Base-by-base conservation (phyloP, 2,113 vertebrate genomes). In the Peromyscus leucopus region DNA sequence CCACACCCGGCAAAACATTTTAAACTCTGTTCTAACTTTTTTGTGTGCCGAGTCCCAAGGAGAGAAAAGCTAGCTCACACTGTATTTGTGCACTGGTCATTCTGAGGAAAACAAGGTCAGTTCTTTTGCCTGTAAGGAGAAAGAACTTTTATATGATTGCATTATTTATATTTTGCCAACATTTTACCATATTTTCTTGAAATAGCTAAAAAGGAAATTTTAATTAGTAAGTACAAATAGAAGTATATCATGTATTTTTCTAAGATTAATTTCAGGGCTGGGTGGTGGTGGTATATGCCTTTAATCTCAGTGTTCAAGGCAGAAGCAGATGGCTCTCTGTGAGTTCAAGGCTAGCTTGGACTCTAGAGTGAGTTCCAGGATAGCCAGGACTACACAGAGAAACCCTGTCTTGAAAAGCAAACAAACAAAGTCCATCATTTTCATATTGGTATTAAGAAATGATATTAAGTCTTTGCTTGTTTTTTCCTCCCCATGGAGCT, bases 151-250 rank as follows among this genome's bases (percentile, higher is more conserved):
- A 33, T 33, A 79, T 39, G 33, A 78, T 88, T 93, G 46, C 36
- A n/a, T 94, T 95, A 83, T 22, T 78, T 74, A 22, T n/a, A 31
- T 2, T 90, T 93, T 92, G 72, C 59, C 36, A 63, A 5, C 91
- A 80, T 55, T 33, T 83, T 65, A 48, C 31, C 42, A 22, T 31
- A 93, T 95, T 93, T 93, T 87, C 31, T 31, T 94, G 42, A 91
- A 96, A 83, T 76, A 88, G 3, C 57, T 93, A 31, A 82, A 94
- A 94, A 90, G 7, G 26, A 84, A 36, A 5, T 93, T 96, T 97
- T 75, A 96, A 78, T 90, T 94, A 89, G 33, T n/a, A 90, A 83
- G 10, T 96, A n/a, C 55, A 90, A 93, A 46, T 65, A 16, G 90
- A 90, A 76, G 55, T 87, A 26, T 61, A 46, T 48, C 63, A 83